Base-by-base conservation (phyloP, 2,113 vertebrate species). In the Hemibagrus wyckioides region DNA sequence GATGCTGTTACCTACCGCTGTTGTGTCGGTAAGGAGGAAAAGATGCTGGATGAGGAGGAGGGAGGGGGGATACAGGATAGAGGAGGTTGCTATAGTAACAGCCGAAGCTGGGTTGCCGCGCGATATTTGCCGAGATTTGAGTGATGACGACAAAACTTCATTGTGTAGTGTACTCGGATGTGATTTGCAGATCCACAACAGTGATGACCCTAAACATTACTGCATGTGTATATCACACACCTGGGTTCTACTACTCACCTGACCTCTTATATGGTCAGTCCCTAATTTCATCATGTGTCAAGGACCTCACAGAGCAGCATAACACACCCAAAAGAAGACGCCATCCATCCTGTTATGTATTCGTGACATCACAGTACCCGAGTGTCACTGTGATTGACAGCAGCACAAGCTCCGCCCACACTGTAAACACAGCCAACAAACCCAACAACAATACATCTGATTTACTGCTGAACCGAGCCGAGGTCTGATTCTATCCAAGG, bases 21-120 rank as follows among this genome's bases (percentile, higher is more conserved):
- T 5, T 52, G 85, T 65, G 73, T 85, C 80, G 80, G 71, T 33
- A 65, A 82, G 79, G 81, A 80, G 82, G 65, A 76, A 21, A 36
- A 39, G 75, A 83, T 54, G 90, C 59, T 77, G 80, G 36, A 30
- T 56, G 79, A 69, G 82, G 67, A 52, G 30, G 54, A n/a, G 73
- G 75, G 28, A 48, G 52, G 84, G 28, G 63, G 50, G 15, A 61
- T 30, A 59, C 33, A 33, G 8, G 75, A 65, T 11, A 54, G 50
- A 36, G 33, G 10, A 80, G 41, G 83, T 91, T 91, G 90, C 83
- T 87, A 91, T 91, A 89, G 91, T 69, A 90, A 91, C 90, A 28
- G 80, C 57, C 5, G 54, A 76, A 84, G 87, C 73, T 82, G 21
- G 1, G 36, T 30, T 11, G 21, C 28, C 13, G 28, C 73, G 84